Evolutionary conservation across 2,797 vertebrate species (phyloP), one percentile per base, ranked within the genome.

Genomic region (Naso thynnoides): DNA sequence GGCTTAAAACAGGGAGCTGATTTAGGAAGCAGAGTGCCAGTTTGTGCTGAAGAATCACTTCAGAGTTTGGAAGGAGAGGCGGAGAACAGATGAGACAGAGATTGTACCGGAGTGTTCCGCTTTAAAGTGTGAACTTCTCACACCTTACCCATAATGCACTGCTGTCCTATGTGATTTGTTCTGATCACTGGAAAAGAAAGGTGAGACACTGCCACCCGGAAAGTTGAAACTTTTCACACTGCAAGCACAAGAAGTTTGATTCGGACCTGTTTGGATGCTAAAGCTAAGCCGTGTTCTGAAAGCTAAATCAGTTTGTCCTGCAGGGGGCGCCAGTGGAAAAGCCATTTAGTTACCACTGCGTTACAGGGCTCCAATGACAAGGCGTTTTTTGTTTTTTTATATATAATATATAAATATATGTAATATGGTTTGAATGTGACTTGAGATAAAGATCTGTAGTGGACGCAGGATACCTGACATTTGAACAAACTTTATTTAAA

Each of bases 11-110:
- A 33, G 18, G 31, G 27, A 6, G 45, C 23, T 14, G 59, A 59
- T 62, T 71, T 26, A 49, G 64, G 42, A 13, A 33, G 48, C 31
- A 52, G 0, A 0, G 31, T 31, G 31, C 8, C 4, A 4, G 31
- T 66, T 63, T 54, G 26, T 72, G 66, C 42, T 68, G 72, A 70
- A 58, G 27, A 65, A 57, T 70, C 65, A 18, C 56, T 26, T 0
- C 1, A 36, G 55, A 49, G 70, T 79, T 71, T 61, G 58, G 50
- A 38, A 49, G 10, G 42, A 31, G 56, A 16, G 0, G 11, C 4
- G 5, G 45, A 13, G 36, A 48, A 54, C 13, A 45, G 66, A 65
- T 49, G 44, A 67, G 52, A 52, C 4, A 5, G 11, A 49, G 47
- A 19, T 69, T 39, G 53, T 44, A 78, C 42, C 33, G 33, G 73